Evolutionary conservation across 2,888 invertebrate species (phyloP).

Genomic region (Seladonia tumulorum): DNA sequence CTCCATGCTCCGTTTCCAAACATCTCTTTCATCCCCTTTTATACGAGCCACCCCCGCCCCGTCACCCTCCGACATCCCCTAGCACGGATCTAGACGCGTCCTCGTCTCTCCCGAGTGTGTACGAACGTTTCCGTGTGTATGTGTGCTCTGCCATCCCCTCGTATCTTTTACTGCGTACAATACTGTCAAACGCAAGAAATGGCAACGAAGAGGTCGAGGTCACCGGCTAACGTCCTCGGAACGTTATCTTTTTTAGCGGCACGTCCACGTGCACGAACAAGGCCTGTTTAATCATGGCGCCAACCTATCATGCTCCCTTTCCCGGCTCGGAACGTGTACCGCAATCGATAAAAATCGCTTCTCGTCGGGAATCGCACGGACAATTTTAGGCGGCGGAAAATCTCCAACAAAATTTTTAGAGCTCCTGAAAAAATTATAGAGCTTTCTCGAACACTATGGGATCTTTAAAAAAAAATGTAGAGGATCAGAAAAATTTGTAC

Average conservation of each 20-base stretch:
- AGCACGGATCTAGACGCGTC: background rate
- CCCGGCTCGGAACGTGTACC: background rate
- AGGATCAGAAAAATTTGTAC: background rate
- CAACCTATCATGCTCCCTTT: background rate
- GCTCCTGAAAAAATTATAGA: no score
- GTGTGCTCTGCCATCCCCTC: slow-evolving; percentile 1
- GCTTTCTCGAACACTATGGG: no score
- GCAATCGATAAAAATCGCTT: background rate
- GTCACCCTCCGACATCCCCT: background rate
- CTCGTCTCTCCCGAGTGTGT: background rate
- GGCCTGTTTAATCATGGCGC: background rate
- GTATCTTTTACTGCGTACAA: slow-evolving; percentile 28
- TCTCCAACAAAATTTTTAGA: no score
- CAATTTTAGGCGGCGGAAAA: background rate
- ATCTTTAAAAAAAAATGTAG: no score
- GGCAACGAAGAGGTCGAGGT: slow-evolving; percentile 20
- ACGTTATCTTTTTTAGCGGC: background rate
- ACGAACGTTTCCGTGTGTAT: background rate
- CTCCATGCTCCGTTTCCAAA: slow-evolving; percentile 27
- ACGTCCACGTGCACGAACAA: slow-evolving; percentile 1
- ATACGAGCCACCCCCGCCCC: background rate
- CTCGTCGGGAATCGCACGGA: background rate
- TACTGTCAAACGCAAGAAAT: slow-evolving; percentile 26
- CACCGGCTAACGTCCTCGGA: background rate
- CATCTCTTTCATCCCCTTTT: slow-evolving; percentile 20